These are phyloP conservation scores for Virgularia gustaviana DNA, from an alignment of 92 coral and sea anemone genomes.

Conservation along the genomic window DNA sequence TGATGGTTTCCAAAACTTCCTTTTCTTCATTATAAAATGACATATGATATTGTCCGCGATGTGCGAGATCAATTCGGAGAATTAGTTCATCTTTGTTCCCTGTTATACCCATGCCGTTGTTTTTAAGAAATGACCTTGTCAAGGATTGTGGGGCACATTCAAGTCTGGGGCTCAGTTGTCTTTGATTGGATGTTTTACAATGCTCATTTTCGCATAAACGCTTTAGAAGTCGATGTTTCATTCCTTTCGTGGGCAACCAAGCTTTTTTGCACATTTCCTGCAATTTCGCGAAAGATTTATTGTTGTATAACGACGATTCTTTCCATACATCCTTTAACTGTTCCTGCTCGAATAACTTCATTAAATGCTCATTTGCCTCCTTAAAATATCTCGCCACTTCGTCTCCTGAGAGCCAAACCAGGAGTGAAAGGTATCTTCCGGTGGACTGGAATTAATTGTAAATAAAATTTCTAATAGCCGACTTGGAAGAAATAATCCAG, in stretches of 20 bases:
- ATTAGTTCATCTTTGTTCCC: slow-evolving; percentile 17
- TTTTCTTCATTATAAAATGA: slow-evolving; percentile 5
- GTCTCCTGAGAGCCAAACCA: slow-evolving; percentile 16
- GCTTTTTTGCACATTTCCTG: slow-evolving; percentile 38
- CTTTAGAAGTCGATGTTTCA: slow-evolving; percentile 9
- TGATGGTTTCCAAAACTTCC: slow-evolving; percentile 5
- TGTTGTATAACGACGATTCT: slow-evolving; percentile 16
- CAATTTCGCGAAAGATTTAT: slow-evolving; percentile 14
- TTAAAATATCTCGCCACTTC: slow-evolving; percentile 14
- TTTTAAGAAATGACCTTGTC: not conserved
- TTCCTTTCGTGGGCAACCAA: not conserved
- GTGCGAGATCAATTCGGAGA: not conserved
- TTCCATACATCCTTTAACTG: slow-evolving; percentile 32
- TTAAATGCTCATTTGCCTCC: slow-evolving; percentile 5
- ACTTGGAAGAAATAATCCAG: slow-evolving; percentile 5
- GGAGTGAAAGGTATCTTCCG: not conserved
- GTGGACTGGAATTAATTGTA: slow-evolving; percentile 18
- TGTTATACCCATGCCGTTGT: not conserved
- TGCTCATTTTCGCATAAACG: not conserved
- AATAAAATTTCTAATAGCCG: slow-evolving; percentile 22
- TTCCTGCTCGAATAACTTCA: slow-evolving; percentile 16
- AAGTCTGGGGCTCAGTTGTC: not conserved
- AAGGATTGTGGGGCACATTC: not conserved
- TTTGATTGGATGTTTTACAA: not conserved
- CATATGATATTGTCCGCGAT: not conserved